Evolutionary conservation across 2,797 vertebrate species (phyloP).

Genomic region (Danio choprae): DNA sequence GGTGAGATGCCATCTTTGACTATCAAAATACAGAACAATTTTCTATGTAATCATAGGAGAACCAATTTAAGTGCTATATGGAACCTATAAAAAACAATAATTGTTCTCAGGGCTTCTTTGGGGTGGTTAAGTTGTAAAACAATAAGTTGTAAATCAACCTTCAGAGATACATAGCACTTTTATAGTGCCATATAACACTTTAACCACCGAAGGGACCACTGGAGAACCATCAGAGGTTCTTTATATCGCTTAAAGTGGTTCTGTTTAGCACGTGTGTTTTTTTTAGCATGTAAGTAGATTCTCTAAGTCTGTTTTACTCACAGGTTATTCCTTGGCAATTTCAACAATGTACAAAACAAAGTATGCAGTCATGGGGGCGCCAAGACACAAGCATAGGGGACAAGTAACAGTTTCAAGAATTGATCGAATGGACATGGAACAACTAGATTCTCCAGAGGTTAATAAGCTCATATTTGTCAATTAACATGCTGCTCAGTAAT

Average conservation of each 20-base stretch:
- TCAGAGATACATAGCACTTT: no score
- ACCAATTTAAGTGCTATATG: no score
- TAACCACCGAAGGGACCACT: no score
- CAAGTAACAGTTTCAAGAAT: slow-evolving; percentile 57
- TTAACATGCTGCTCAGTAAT: background rate
- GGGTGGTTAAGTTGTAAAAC: no score
- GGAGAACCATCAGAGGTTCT: no score
- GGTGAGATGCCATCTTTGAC: slow-evolving; percentile 61
- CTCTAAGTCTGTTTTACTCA: slow-evolving; percentile 11
- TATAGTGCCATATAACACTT: no score
- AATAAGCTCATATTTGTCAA: background rate
- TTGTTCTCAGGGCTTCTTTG: no score
- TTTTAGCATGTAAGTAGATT: background rate
- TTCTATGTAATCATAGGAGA: background rate
- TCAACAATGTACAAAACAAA: rapidly evolving
- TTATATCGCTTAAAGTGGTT: no score
- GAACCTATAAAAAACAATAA: no score
- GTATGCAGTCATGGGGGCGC: slow-evolving; percentile 73
- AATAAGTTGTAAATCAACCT: no score
- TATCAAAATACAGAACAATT: background rate
- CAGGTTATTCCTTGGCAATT: slow-evolving; percentile 78
- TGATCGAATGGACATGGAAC: rapidly evolving
- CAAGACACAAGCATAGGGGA: slow-evolving; percentile 75
- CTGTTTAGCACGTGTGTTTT: no score
- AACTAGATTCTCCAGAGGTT: slow-evolving; percentile 19